Evolutionary conservation across 2,113 vertebrate genomes (phyloP).

Genomic region (Tragelaphus imberbis): DNA sequence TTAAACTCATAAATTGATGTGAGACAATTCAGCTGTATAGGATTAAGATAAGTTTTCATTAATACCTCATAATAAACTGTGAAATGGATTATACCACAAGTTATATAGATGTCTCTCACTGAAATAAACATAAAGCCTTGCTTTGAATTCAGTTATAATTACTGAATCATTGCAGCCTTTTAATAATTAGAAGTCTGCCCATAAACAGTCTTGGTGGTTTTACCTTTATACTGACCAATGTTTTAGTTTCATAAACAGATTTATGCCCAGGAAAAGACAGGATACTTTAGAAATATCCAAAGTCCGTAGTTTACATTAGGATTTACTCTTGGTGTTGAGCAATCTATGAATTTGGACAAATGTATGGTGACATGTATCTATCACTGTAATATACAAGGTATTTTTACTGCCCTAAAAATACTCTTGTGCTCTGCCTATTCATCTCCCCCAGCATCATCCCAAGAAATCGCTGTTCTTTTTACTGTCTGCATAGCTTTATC

Average conservation of each 20-base stretch:
- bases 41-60: constrained; percentile 73
- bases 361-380: not conserved
- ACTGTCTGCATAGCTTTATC: not conserved
- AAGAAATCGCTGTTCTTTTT: not conserved
- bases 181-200: constrained; percentile 35
- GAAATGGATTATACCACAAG: constrained; percentile 59
- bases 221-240: not conserved
- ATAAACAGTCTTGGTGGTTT: not conserved
- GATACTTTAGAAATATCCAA: not conserved
- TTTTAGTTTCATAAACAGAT: not conserved
- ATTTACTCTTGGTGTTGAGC: not conserved
- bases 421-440: not conserved
- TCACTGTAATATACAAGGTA: not conserved
- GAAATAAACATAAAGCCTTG: constrained; percentile 25
- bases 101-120: constrained; percentile 43
- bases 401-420: not conserved
- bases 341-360: not conserved
- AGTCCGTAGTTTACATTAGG: not conserved
- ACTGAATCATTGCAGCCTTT: constrained; percentile 24
- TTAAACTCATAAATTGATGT: constrained; percentile 72
- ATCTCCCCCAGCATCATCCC: not conserved
- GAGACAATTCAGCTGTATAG: constrained; percentile 66
- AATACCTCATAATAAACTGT: constrained; percentile 68
- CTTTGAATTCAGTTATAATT: constrained; percentile 10
- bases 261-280: not conserved